phyloP scores from a whole-genome alignment of 2,113 vertebrate species.

The Shinisaurus crocodilurus region DNA sequence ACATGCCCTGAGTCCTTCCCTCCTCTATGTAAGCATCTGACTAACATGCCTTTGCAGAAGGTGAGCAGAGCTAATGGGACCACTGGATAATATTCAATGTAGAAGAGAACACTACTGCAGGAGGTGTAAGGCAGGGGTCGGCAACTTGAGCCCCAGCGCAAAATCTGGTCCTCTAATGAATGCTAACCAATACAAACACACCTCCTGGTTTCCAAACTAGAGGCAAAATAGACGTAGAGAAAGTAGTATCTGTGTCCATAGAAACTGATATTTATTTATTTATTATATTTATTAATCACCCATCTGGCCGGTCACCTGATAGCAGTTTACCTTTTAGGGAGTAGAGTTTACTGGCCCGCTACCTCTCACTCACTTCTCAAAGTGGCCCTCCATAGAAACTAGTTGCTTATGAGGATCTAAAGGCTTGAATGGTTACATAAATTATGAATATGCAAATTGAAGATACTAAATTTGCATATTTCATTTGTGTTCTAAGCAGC shows the following conservation, averaged over 20 bases:
- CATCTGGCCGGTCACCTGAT: too few species aligned
- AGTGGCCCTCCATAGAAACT: background rate
- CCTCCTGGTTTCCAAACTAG: background rate
- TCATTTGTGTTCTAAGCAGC: background rate
- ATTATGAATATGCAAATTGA: background rate
- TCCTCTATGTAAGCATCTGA: background rate
- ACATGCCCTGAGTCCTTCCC: background rate
- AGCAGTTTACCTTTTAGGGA: background rate
- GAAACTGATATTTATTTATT: too few species aligned
- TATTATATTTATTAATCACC: too few species aligned
- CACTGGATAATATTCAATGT: background rate
- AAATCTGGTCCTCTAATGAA: background rate
- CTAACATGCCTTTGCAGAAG: background rate
- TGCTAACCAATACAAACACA: background rate
- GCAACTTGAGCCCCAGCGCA: background rate
- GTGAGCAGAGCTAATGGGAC: background rate
- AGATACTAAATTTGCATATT: background rate
- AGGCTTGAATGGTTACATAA: background rate
- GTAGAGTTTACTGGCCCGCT: background rate
- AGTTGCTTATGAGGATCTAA: background rate
- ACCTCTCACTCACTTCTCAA: background rate
- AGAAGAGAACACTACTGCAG: background rate
- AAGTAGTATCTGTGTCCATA: background rate
- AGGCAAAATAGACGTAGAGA: background rate
- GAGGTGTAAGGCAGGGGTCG: background rate